Percentiles rank a stretch among this genome's conserved stretches.
Conservation (phyloP, 2,113 vertebrate genomes). For the human region GRCh38 chr17:4013501-4014000, state of each 20-base stretch:
- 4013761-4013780: slow-evolving; percentile 19
- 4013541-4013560: slow-evolving; percentile 93
- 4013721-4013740: not conserved
- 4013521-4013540: slow-evolving; percentile 98
- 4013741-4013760: slow-evolving; percentile 1
- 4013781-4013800: not conserved
- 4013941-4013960: not conserved
- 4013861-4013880: not conserved
- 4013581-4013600: slow-evolving; percentile 97
- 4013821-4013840: not conserved
- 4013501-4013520: slow-evolving; percentile 94
- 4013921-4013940: not conserved
- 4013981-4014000: not conserved
- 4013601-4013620: slow-evolving; percentile 95
- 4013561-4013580: slow-evolving; percentile 89
- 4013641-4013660: no score
- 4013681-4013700: not conserved
- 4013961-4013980: not conserved
- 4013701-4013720: not conserved
- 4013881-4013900: not conserved
- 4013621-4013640: slow-evolving; percentile 1
- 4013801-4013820: not conserved
- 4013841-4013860: not conserved
- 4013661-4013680: not conserved
- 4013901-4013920: not conserved